Evolutionary conservation across 2,113 vertebrate genomes (phyloP), one percentile per base, ranked within the genome.

Genomic region (Melanocharis versteri): DNA sequence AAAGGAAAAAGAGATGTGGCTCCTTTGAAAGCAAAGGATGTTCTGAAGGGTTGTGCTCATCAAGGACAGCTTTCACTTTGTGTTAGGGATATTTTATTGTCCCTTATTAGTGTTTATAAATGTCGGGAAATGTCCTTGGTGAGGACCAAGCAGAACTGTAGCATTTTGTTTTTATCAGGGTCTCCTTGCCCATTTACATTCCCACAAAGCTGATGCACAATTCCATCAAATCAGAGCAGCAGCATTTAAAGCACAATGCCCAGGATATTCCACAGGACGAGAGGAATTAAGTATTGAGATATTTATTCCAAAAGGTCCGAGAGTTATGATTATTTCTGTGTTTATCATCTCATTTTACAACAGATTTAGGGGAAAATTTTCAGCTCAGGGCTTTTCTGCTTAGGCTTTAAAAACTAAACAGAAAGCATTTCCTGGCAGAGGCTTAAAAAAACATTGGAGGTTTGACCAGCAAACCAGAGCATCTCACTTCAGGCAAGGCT

Each of bases 31-130:
- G 71, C 60, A 69, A 77, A 86, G 75, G 70, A 90, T 35, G 51
- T 64, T 93, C 44, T 44, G 76, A 95, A 90, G 88, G 72, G 62
- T 71, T 96, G 71, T 60, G 76, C 69, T 92, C 94, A 95, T 94
- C 96, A 97, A 97, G 96, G 96, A 96, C 94, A 90, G 83, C 85
- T 92, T 96, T 96, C 88, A 75, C 90, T 93, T 89, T 64, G 56
- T 71, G 87, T 95, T 94, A 93, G 60, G 86, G 90, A 78, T 80
- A 95, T 77, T 94, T 92, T 62, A 81, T 86, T 83, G 72, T 70
- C 71, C 76, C 61, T 93, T 95, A 86, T 78, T 95, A 93, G 79
- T 81, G 90, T 89, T 94, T 81, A 75, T 27, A 92, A 86, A 87
- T 40, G 83, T 78, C 90, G 94, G 85, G 85, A 88, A 89, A 90